These are phyloP conservation scores for Cecidostiba fungosa DNA, from an alignment of 2,888 invertebrate genomes.

Conservation along the genomic window DNA sequence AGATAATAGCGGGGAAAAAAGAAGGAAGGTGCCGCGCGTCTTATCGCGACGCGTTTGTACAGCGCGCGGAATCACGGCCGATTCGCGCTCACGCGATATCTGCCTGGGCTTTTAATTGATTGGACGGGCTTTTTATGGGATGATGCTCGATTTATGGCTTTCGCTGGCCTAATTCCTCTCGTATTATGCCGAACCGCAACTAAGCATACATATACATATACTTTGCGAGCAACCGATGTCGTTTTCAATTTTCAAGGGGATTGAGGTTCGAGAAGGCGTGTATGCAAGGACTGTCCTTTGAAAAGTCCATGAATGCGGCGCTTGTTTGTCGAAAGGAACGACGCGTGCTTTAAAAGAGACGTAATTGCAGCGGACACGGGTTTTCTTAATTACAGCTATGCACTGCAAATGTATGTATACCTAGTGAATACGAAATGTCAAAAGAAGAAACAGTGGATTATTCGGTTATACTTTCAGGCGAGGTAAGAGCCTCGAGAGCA, in stretches of 20 bases:
- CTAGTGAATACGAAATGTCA: background rate
- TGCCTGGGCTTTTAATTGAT: slow-evolving; percentile 8
- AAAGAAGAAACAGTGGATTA: background rate
- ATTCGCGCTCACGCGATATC: background rate
- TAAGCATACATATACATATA: too few species aligned
- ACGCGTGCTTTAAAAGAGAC: background rate
- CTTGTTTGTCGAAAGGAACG: background rate
- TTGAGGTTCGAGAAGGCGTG: background rate
- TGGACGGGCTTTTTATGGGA: too few species aligned
- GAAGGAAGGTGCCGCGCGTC: background rate
- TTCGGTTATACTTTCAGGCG: background rate
- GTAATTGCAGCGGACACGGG: background rate
- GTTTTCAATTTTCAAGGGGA: too few species aligned
- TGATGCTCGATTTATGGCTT: too few species aligned
- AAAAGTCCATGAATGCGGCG: background rate
- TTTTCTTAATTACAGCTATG: background rate
- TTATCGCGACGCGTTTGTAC: background rate
- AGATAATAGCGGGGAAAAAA: background rate
- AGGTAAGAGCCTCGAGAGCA: background rate
- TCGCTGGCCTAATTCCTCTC: too few species aligned
- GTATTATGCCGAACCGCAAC: too few species aligned
- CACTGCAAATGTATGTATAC: background rate
- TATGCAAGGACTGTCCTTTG: background rate
- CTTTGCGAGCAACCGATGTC: too few species aligned
- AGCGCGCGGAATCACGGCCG: background rate